phyloP scores from a whole-genome alignment of 1,140 invertebrate genomes.

The Drosophila ironensis region DNA sequence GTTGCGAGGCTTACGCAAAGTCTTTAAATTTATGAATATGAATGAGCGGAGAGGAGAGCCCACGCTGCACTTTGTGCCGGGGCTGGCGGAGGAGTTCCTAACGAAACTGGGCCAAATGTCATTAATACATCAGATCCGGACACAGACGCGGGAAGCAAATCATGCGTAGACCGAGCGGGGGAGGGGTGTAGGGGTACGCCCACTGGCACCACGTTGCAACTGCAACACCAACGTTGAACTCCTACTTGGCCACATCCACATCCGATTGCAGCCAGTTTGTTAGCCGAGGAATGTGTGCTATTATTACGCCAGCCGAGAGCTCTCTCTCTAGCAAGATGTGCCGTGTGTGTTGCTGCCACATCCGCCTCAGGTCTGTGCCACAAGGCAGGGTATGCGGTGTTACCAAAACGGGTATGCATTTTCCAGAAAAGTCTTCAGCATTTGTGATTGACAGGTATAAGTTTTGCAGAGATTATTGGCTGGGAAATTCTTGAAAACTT shows the following conservation, averaged over 20 bases:
- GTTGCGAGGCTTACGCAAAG: conserved; percentile 58
- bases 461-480: no score
- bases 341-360: conserved; percentile 22
- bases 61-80: conserved; percentile 23
- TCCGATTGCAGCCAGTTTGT: conserved; percentile 70
- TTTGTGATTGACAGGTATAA: no score
- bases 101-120: conserved; percentile 73
- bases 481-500: no score
- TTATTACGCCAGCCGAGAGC: conserved; percentile 57
- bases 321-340: not conserved
- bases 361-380: no score
- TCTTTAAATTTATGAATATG: conserved; percentile 78
- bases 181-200: conserved; percentile 31
- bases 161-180: conserved; percentile 32
- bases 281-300: conserved; percentile 59
- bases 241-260: conserved; percentile 48
- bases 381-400: no score
- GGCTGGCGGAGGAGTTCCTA: conserved; percentile 7
- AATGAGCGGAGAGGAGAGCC: conserved; percentile 62
- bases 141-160: conserved; percentile 40
- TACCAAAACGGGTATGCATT: no score
- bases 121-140: conserved; percentile 73
- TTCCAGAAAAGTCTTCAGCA: no score
- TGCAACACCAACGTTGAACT: conserved; percentile 13
- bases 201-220: conserved; percentile 43